phyloP scores from a whole-genome alignment of 2,113 vertebrate species.

The Oceanodroma tethys region DNA sequence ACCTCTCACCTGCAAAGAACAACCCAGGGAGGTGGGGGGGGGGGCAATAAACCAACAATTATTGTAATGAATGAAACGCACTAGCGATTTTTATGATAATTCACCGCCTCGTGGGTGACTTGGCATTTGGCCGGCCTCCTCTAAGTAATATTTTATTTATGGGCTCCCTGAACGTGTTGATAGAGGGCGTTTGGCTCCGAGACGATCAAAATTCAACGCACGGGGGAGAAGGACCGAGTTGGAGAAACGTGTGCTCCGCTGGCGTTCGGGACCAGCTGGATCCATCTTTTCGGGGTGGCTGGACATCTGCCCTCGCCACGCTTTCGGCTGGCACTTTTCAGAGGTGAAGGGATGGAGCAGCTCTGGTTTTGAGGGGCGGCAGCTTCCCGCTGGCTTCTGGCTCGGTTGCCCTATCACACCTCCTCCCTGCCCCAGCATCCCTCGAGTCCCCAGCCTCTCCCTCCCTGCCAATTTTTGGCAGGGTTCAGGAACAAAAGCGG shows the following conservation, averaged over 20 bases:
- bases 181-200: accelerated
- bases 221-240: accelerated
- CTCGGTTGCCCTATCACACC: not conserved
- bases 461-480: not conserved
- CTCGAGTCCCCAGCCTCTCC: not conserved
- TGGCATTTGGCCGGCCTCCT: not conserved
- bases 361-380: not conserved
- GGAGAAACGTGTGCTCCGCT: accelerated
- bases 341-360: not conserved
- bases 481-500: not conserved
- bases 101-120: not conserved
- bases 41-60: not conserved
- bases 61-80: not conserved
- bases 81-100: not conserved
- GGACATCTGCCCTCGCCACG: not conserved
- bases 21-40: not conserved
- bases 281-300: accelerated
- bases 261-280: not conserved
- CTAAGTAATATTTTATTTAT: not conserved
- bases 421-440: not conserved
- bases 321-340: not conserved
- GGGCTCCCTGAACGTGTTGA: not conserved
- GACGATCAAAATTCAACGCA: not conserved
- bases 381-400: not conserved
- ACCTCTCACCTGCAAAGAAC: not conserved